Base-by-base conservation (phyloP, 2,113 vertebrate genomes). In the Atractosteus spatula region DNA sequence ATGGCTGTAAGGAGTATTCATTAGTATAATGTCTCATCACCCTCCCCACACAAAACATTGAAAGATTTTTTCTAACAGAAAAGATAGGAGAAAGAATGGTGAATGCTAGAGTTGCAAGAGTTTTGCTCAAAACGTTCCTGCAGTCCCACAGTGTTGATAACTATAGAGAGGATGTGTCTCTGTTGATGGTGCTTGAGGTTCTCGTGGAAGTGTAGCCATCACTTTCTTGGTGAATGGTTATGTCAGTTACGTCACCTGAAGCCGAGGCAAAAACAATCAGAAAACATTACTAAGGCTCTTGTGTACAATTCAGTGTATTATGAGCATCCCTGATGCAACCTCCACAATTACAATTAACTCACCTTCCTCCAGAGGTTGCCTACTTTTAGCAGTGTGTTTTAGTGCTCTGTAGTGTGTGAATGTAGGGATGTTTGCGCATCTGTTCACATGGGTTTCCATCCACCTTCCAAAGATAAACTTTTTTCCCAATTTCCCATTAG, bases 231-330 rank as follows among this genome's bases (percentile, higher is more conserved):
- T n/a, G 41, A 57, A 59, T 17, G 16, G 13, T 55, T 45, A 17
- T 74, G 41, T 55, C 29, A 67, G 56, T 74, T 74, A 74, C 62
- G 72, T 74, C 66, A 74, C 72, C 72, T 74, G 66, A 51, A 51
- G 47, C 47, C 5, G 47, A 10, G 10, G 47, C 47, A 51, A 51
- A 29, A 51, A 51, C 51, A 68, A 55, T 17, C 42, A 65, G 51
- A 12, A 65, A 42, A 13, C 16, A 44, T 12, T 57, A 11, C 29
- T 45, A 43, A 63, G 62, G 17, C 14, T 16, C 11, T 29, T 3
- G 29, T 14, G 55, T 5, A 55, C 17, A 3, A 55, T 17, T 5
- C 12, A 17, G 12, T 29, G 54, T n/a, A 41, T 10, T n/a, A 41
- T 41, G 29, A 41, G 7, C 54, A 69, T n/a, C 7, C 29, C 17